Evolutionary conservation across 2,888 invertebrate genomes (phyloP).

Genomic region (Drymonia ruficornis): DNA sequence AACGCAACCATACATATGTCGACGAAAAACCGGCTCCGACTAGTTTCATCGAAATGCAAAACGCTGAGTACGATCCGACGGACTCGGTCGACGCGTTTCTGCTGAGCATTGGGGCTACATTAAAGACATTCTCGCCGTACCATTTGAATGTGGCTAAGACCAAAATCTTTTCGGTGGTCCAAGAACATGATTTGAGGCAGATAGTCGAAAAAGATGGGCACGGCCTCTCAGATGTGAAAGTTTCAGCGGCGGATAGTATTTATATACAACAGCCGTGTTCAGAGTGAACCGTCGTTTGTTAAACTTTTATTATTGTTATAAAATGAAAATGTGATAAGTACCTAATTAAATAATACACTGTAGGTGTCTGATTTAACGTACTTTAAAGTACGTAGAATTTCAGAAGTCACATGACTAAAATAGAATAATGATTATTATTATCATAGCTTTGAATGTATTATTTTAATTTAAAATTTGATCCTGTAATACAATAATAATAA

Average conservation of each 20-base stretch:
- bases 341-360: too few relatives aligned
- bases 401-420: too few relatives aligned
- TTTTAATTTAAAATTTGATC: too few relatives aligned
- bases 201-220: constrained; percentile 63
- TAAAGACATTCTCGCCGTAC: constrained; percentile 74
- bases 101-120: constrained; percentile 69
- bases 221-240: constrained; percentile 47
- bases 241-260: constrained; percentile 42
- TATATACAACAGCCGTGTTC: constrained; percentile 21
- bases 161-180: constrained; percentile 76
- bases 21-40: constrained; percentile 43
- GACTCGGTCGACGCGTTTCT: constrained; percentile 76
- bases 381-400: too few relatives aligned
- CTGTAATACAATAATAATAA: too few relatives aligned
- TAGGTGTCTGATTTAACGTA: too few relatives aligned
- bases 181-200: constrained; percentile 77
- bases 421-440: too few relatives aligned
- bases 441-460: too few relatives aligned
- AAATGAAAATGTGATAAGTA: neutral
- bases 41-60: constrained; percentile 40
- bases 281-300: constrained; percentile 18
- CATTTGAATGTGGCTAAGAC: constrained; percentile 76
- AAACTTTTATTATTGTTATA: neutral
- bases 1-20: constrained; percentile 18
- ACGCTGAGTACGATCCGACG: constrained; percentile 56